Percentiles rank a stretch among this genome's conserved stretches.
Conservation (phyloP, 1,140 invertebrate species). For the Aethina tumida region DNA sequence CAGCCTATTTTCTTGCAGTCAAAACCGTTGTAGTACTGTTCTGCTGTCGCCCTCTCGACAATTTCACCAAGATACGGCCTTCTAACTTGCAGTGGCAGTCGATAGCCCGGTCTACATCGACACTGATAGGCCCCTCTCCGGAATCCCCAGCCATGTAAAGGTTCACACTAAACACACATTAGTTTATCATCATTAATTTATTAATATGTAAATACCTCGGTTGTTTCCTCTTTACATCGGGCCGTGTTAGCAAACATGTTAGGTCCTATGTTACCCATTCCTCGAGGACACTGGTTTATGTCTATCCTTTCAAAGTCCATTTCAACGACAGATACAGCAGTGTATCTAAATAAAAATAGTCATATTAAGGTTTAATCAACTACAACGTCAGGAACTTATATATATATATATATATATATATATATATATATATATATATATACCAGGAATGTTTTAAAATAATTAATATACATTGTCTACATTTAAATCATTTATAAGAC, state of each 20-base stretch:
- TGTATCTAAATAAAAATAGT: conserved; percentile 65
- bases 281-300: conserved; percentile 92
- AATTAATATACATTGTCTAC: too few relatives aligned
- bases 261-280: conserved; percentile 76
- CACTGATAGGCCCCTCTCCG: conserved; percentile 93
- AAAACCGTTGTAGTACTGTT: conserved; percentile 88
- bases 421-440: too few relatives aligned
- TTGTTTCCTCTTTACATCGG: conserved; percentile 85
- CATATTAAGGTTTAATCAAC: too few relatives aligned
- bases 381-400: too few relatives aligned
- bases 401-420: too few relatives aligned
- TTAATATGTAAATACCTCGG: conserved; percentile 61
- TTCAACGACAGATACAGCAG: conserved; percentile 85
- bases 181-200: conserved; percentile 2
- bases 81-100: conserved; percentile 77
- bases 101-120: conserved; percentile 79
- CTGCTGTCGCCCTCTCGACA: conserved; percentile 81
- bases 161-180: conserved; percentile 71
- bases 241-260: conserved; percentile 88
- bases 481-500: too few relatives aligned
- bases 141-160: conserved; percentile 91
- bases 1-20: conserved; percentile 87
- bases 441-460: too few relatives aligned
- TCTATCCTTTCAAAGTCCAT: conserved; percentile 96
- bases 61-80: conserved; percentile 89